Evolutionary conservation across 2,888 invertebrate genomes (phyloP).

Genomic region (Parthenolecanium corni): DNA sequence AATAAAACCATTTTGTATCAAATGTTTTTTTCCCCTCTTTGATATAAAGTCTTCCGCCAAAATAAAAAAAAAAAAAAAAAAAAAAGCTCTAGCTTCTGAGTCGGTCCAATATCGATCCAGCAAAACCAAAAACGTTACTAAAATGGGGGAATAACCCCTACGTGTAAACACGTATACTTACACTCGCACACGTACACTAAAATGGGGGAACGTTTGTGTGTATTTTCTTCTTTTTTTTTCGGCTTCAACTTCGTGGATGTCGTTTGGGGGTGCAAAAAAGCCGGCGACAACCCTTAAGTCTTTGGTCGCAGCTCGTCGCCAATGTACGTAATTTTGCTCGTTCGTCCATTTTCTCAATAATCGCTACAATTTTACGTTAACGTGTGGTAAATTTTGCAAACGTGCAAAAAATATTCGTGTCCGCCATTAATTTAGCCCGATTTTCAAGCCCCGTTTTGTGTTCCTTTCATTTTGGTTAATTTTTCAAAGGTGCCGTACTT

Average conservation of each 20-base stretch:
- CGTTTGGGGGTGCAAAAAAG: slow-evolving; percentile 15
- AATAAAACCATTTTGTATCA: slow-evolving; percentile 29
- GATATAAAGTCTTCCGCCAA: slow-evolving; percentile 24
- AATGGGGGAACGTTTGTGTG: slow-evolving; percentile 19
- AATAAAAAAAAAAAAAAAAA: not conserved
- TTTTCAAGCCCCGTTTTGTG: no score
- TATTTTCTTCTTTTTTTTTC: not conserved
- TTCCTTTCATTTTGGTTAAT: no score
- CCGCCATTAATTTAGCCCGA: no score
- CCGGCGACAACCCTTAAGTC: slow-evolving; percentile 27
- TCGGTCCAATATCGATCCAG: slow-evolving; percentile 27
- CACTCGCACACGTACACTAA: not conserved
- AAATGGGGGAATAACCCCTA: slow-evolving; percentile 28
- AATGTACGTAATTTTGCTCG: slow-evolving; percentile 18
- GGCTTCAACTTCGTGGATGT: not conserved
- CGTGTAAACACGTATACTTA: not conserved
- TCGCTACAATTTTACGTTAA: not conserved
- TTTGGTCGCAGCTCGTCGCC: slow-evolving; percentile 7
- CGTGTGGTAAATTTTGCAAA: not conserved
- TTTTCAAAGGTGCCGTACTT: no score
- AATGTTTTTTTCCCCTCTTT: slow-evolving; percentile 16
- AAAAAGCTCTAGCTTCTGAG: slow-evolving; percentile 10
- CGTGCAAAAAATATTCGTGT: not conserved
- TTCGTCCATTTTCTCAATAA: slow-evolving; percentile 2
- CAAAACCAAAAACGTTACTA: no score